These are phyloP conservation scores for Acipenser transmontanus DNA, from an alignment of 2,797 vertebrate genomes.

Conservation along the genomic window DNA sequence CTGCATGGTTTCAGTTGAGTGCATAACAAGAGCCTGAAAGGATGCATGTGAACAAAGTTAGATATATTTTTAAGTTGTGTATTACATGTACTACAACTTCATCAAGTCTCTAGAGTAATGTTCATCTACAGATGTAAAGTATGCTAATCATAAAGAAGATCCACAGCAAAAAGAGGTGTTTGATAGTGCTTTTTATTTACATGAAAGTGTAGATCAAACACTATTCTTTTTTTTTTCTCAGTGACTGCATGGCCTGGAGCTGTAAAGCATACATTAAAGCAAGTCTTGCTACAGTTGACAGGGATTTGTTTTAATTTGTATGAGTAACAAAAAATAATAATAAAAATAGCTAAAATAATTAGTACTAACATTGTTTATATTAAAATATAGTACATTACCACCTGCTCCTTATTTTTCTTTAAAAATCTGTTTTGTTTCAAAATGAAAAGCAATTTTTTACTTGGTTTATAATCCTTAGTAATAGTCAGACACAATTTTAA, in stretches of 20 bases:
- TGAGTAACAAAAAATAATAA: constrained; percentile 30
- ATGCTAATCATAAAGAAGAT: constrained; percentile 66
- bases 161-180: constrained; percentile 59
- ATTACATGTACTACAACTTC: constrained; percentile 34
- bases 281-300: constrained; percentile 67
- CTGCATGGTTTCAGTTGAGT: no score
- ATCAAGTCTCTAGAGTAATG: constrained; percentile 60
- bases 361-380: constrained; percentile 35
- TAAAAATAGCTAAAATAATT: constrained; percentile 18
- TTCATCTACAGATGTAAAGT: constrained; percentile 62
- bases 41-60: no score
- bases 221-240: constrained; percentile 48
- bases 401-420: constrained; percentile 58
- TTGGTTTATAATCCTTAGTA: constrained; percentile 73
- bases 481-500: constrained; percentile 77
- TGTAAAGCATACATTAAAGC: constrained; percentile 64
- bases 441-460: constrained; percentile 74
- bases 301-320: constrained; percentile 71
- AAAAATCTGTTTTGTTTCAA: constrained; percentile 67
- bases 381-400: constrained; percentile 47
- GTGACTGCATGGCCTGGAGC: constrained; percentile 62
- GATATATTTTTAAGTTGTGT: no score
- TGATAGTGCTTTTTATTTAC: constrained; percentile 62
- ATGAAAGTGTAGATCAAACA: constrained; percentile 68
- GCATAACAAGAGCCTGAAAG: no score